phyloP scores from a whole-genome alignment of 2,797 vertebrate genomes.

The Gymnothorax javanicus region DNA sequence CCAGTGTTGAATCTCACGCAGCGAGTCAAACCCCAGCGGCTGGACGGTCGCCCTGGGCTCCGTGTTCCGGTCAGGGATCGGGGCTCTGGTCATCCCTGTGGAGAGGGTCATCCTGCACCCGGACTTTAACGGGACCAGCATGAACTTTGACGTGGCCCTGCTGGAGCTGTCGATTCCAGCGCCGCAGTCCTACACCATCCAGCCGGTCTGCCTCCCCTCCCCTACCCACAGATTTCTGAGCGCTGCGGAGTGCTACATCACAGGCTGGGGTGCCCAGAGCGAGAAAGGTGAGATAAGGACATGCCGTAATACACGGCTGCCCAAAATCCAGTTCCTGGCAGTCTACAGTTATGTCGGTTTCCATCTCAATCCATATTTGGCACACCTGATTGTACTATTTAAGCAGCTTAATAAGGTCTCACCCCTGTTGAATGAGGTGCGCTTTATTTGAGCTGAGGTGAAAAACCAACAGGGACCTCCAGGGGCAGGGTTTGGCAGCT shows the following conservation, averaged over 20 bases:
- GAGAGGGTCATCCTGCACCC: slow-evolving; percentile 86
- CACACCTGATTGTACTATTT: too few species aligned
- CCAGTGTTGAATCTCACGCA: slow-evolving; percentile 50
- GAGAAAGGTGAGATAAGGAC: slow-evolving; percentile 81
- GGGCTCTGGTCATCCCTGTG: slow-evolving; percentile 79
- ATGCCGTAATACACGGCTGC: too few species aligned
- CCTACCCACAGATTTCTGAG: slow-evolving; percentile 72
- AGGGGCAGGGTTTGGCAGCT: too few species aligned
- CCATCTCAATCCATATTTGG: too few species aligned
- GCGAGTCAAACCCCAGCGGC: slow-evolving; percentile 77
- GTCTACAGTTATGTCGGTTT: too few species aligned
- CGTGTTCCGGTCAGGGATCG: slow-evolving; percentile 78
- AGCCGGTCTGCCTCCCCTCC: slow-evolving; percentile 86
- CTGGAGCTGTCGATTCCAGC: slow-evolving; percentile 78
- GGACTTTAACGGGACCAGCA: slow-evolving; percentile 85
- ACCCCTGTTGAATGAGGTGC: too few species aligned
- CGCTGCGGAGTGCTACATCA: slow-evolving; percentile 83
- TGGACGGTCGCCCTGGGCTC: slow-evolving; percentile 91
- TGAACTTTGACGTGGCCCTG: slow-evolving; percentile 89
- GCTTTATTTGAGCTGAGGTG: too few species aligned
- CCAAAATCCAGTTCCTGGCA: too few species aligned
- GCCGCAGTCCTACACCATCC: slow-evolving; percentile 77
- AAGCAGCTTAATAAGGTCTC: too few species aligned
- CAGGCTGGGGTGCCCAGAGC: slow-evolving; percentile 89
- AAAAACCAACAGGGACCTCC: too few species aligned